Conservation (phyloP, 2,797 vertebrate genomes). For the Rhabdophis nuchalis region DNA sequence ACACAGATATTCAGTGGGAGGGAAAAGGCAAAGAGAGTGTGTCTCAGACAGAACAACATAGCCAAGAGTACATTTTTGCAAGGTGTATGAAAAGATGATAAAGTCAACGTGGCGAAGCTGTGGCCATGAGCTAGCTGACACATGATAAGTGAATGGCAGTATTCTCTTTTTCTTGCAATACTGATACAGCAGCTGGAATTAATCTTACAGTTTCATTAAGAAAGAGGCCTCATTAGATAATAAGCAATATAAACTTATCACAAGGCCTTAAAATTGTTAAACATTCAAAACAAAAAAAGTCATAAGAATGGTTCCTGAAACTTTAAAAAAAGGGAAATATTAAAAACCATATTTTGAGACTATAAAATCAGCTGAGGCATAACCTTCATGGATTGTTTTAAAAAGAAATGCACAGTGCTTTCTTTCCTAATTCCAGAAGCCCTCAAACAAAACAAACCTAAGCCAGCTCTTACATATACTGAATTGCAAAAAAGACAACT, state of each 20-base stretch:
- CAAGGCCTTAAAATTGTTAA: not conserved
- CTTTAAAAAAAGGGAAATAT: not conserved
- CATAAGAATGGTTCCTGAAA: not conserved
- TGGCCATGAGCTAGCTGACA: not conserved
- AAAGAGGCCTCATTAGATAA: not conserved
- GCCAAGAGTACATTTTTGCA: not conserved
- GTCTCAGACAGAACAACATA: not conserved
- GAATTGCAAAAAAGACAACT: not conserved
- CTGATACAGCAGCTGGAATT: not conserved
- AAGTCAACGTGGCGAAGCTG: not conserved
- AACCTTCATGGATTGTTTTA: not conserved
- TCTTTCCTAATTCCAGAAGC: not conserved
- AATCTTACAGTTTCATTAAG: not conserved
- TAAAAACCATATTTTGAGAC: not conserved
- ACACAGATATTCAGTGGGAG: conserved; percentile 13
- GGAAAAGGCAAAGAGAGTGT: not conserved
- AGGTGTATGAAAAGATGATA: not conserved
- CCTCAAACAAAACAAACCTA: not conserved
- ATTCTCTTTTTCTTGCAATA: not conserved
- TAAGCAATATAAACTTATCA: not conserved
- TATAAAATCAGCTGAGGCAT: not conserved
- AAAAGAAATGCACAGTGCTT: not conserved
- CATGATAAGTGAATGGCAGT: not conserved
- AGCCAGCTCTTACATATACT: not conserved
- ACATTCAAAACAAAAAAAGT: not conserved